Conservation (phyloP, 2,888 invertebrate species). For the Allygus modestus region DNA sequence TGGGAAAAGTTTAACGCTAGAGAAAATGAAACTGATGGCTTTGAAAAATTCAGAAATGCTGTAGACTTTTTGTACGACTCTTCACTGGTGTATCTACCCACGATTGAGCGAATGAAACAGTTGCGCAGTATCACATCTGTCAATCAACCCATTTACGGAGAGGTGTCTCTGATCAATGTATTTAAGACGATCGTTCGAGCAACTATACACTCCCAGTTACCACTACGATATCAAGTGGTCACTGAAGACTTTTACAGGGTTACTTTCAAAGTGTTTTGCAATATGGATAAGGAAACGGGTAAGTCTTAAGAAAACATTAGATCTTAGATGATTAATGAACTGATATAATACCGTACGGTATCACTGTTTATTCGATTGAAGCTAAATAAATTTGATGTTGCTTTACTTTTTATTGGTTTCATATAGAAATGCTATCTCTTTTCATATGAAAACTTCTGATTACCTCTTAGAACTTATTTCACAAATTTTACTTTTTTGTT, state of each 20-base stretch:
- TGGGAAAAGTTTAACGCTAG: slow-evolving; percentile 79
- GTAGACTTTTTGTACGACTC: slow-evolving; percentile 81
- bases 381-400: too few relatives aligned
- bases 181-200: slow-evolving; percentile 83
- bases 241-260: slow-evolving; percentile 87
- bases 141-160: slow-evolving; percentile 77
- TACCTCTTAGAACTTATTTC: too few relatives aligned
- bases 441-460: too few relatives aligned
- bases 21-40: slow-evolving; percentile 75
- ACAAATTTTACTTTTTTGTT: too few relatives aligned
- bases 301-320: slow-evolving; percentile 63
- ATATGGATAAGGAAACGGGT: slow-evolving; percentile 73
- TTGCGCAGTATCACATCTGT: slow-evolving; percentile 76
- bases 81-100: slow-evolving; percentile 77
- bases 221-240: slow-evolving; percentile 82
- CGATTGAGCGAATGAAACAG: slow-evolving; percentile 78
- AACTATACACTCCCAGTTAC: slow-evolving; percentile 84
- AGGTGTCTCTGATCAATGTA: slow-evolving; percentile 77
- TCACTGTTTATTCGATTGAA: too few relatives aligned
- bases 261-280: slow-evolving; percentile 84
- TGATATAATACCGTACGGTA: too few relatives aligned
- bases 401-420: too few relatives aligned
- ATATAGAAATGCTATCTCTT: too few relatives aligned
- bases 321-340: too few relatives aligned
- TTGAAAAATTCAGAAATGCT: slow-evolving; percentile 82